Percentiles rank a stretch among this genome's conserved stretches.
These are phyloP conservation scores for Machimus atricapillus DNA, from an alignment of 2,888 invertebrate genomes.

Conservation along the genomic window DNA sequence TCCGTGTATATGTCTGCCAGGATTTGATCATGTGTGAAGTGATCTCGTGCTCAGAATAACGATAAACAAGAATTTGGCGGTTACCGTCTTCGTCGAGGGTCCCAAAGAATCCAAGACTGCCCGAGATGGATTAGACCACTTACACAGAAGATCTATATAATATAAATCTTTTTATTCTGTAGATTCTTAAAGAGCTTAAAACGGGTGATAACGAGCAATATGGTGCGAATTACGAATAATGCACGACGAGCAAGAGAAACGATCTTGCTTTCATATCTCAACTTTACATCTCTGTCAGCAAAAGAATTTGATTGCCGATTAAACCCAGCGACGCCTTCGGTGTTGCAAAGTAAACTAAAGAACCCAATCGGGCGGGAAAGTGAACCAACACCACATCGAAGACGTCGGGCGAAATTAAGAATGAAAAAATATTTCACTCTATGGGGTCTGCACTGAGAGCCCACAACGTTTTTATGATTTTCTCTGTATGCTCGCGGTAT, in stretches of 20 bases:
- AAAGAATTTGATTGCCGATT: slow-evolving; percentile 1
- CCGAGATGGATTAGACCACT: not conserved
- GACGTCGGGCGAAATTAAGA: slow-evolving; percentile 1
- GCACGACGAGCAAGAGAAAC: not conserved
- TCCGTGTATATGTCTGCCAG: not conserved
- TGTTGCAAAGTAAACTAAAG: not conserved
- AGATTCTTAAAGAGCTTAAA: not conserved
- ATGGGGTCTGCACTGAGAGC: not conserved
- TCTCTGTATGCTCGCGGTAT: not conserved
- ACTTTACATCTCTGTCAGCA: not conserved
- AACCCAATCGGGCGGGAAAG: slow-evolving; percentile 11
- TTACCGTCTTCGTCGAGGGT: not conserved
- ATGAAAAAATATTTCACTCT: not conserved
- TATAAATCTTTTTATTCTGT: not conserved
- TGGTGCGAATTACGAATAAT: not conserved
- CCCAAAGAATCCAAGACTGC: not conserved
- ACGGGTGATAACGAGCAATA: not conserved
- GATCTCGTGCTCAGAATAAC: slow-evolving; percentile 31
- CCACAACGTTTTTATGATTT: not conserved
- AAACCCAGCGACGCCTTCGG: not conserved
- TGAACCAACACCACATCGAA: not conserved
- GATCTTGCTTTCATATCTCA: not conserved
- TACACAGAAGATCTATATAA: not conserved
- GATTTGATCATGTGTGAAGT: slow-evolving; percentile 27
- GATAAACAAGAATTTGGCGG: slow-evolving; percentile 22